Evolutionary conservation across 2,113 vertebrate genomes (phyloP), one percentile per base, ranked within the genome.

Genomic region (Elaphurus davidianus): DNA sequence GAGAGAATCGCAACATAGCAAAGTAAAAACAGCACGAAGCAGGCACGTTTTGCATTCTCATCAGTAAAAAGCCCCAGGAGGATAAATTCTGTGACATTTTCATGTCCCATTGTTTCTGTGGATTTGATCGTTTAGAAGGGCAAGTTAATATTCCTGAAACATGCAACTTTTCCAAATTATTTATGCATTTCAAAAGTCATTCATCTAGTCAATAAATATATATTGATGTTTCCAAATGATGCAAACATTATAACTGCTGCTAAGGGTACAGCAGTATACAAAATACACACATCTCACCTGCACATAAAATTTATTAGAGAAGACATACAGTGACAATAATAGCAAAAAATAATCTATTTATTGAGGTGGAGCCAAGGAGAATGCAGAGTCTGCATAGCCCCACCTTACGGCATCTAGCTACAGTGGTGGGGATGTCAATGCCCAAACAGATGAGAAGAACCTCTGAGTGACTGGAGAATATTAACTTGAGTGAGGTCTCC

Each of bases 41-140:
- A 90, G 16, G 81, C 0, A 2, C 52, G 19, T 15, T 95, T 81
- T 1, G 0, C 33, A 23, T 94, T 64, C 14, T 95, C 28, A 67
- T 85, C 76, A n/a, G 27, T 87, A 14, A 95, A 94, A 1, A 94
- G 85, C 9, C 93, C 93, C 17, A 98, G 50, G 3, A 98, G 94
- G 40, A 98, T 88, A 60, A 97, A 98, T 64, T 98, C 97, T 30
- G 91, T 97, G 64, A 94, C 10, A 11, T 97, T 96, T 81, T 50
- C 54, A 87, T 96, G 47, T 12, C n/a, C 81, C 89, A 93, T 94
- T 54, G 30, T 13, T 33, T 64, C 62, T 64, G 30, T 33, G 28
- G 13, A 15, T 64, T 64, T 64, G 30, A 30, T 85, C 62, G 16
- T 59, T 40, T 81, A 50, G 4, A 79, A 1, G 8, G 8, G 36